Base-by-base conservation (phyloP, 2,888 invertebrate genomes). In the Neuroscelio doddi region DNA sequence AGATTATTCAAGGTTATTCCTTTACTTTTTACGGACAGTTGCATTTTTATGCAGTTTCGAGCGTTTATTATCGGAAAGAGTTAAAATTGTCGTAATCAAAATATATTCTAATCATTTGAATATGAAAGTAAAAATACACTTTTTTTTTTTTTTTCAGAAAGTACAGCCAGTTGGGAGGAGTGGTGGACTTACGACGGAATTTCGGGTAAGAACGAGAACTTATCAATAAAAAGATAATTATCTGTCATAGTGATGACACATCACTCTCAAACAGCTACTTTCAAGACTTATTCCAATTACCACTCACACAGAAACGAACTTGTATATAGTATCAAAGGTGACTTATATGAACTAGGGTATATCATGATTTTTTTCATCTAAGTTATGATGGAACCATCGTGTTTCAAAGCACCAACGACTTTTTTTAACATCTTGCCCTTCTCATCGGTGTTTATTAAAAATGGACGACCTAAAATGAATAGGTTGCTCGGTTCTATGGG, bases 141-240 rank as follows among this genome's bases (percentile, higher is more conserved):
- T 3, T 30, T 58, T 41, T 51, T 80, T 80, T 81, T 80, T 79
- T 79, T 90, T 89, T 15, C 89, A 92, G 92, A 90, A 83, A 90
- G 89, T 70, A 87, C 90, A 73, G 92, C 91, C 76, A 93, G 92
- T 85, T 93, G 93, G 93, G 93, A 93, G 82, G 92, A 93, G 87
- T 93, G 93, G 93, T 93, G 93, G 93, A 93, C 93, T 0, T 93
- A 93, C 87, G 93, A 93, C 80, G 93, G 93, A 21, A 93, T 93
- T 81, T 93, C 93, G 83, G 93, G 93, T 93, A 83, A 87, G 80
- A 8, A 36, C 15, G 21, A 21, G 3, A 21, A 21, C 21, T 21
- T 21, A 5, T 21, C 21, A 21, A n/a, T 3, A 32, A 32, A 10
- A 32, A 10, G 12, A 32, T 32, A 21, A 46, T 15, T 32, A 12